Percentiles rank a stretch among this genome's conserved stretches.
Evolutionary conservation across 2,113 vertebrate genomes (phyloP).

Genomic region (Mus spicilegus): DNA sequence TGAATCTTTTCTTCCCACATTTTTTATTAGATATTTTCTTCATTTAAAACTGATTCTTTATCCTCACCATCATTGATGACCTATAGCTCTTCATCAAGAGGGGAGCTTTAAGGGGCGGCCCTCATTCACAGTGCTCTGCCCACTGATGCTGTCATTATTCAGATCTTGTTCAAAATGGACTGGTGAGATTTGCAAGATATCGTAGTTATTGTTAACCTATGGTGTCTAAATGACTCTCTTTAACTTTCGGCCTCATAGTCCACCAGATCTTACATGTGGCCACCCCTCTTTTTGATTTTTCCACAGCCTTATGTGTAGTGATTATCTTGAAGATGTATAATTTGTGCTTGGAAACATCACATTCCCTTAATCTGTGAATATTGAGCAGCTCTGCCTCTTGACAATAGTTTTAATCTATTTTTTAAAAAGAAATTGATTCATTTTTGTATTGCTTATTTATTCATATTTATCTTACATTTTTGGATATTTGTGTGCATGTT

Average conservation of each 20-base stretch:
- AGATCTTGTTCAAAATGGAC: background rate
- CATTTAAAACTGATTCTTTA: too few species aligned
- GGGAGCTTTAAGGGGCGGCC: too few species aligned
- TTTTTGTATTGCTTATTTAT: background rate
- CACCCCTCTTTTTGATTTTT: background rate
- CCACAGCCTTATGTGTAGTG: too few species aligned
- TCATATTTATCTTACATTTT: background rate
- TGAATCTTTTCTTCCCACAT: background rate
- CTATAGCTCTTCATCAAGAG: background rate
- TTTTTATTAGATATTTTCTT: background rate
- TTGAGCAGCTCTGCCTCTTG: background rate
- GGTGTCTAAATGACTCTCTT: background rate
- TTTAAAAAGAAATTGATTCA: background rate
- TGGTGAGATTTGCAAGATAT: background rate
- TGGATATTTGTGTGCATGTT: background rate
- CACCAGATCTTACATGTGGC: background rate
- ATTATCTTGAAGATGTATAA: too few species aligned
- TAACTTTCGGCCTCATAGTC: background rate
- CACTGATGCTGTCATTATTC: background rate
- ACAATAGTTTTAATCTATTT: background rate
- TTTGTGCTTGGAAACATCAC: too few species aligned
- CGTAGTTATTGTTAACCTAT: background rate
- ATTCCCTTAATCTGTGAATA: too few species aligned
- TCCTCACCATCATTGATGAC: background rate
- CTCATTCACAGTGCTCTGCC: background rate